These are phyloP conservation scores for Drosophila pseudoobscura DNA, from an alignment of 1,140 invertebrate species.

Conservation along the genomic window DNA sequence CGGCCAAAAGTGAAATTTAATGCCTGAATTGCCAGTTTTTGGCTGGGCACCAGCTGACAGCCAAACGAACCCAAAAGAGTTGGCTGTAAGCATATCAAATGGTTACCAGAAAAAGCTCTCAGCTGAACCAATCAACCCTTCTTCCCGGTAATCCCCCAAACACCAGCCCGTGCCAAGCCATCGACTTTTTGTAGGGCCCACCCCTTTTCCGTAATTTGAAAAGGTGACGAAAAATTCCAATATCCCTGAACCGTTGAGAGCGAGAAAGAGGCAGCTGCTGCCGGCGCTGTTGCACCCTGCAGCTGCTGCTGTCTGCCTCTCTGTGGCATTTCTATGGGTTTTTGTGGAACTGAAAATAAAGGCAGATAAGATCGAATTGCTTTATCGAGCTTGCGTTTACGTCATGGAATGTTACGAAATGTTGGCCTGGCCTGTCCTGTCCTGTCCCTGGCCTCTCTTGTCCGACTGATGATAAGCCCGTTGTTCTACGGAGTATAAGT, in stretches of 20 bases:
- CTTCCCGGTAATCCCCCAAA: constrained; percentile 17
- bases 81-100: constrained; percentile 34
- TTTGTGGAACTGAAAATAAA: constrained; percentile 13
- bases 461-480: constrained; percentile 14
- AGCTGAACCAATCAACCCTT: constrained; percentile 27
- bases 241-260: constrained; percentile 17
- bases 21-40: constrained; percentile 23
- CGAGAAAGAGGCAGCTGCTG: constrained; percentile 24
- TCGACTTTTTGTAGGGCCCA: constrained; percentile 11
- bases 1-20: constrained; percentile 63
- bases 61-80: constrained; percentile 27
- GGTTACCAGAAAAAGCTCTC: constrained; percentile 28
- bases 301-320: constrained; percentile 35
- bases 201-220: constrained; percentile 34
- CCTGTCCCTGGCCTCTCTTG: no score
- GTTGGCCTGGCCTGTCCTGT: not conserved
- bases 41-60: constrained; percentile 38
- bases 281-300: not conserved
- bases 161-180: constrained; percentile 33
- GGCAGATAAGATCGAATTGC: constrained; percentile 63
- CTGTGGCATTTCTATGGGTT: constrained; percentile 53
- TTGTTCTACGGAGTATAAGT: not conserved
- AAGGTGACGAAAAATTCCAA: constrained; percentile 44
- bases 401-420: constrained; percentile 65
- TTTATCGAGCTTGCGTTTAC: constrained; percentile 46